These are phyloP conservation scores for Phocides pigmalion DNA, from an alignment of 1,140 invertebrate species.

Conservation along the genomic window DNA sequence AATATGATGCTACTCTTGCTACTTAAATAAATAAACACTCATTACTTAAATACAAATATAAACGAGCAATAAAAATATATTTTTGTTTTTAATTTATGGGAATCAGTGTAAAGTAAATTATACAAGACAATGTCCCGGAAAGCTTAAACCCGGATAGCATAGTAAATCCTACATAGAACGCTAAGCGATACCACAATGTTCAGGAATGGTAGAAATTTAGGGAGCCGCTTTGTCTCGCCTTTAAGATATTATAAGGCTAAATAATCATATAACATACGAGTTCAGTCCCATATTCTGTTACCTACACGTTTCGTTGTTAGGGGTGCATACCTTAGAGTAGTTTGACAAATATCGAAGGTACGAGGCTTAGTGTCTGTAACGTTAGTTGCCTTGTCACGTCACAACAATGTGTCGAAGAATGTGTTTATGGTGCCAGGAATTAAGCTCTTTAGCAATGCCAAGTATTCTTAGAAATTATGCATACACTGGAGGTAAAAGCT, in stretches of 20 bases:
- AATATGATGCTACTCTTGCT: no score
- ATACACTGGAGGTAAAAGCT: conserved; percentile 14
- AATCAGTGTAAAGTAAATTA: conserved; percentile 38
- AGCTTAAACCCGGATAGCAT: conserved; percentile 48
- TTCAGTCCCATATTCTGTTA: conserved; percentile 34
- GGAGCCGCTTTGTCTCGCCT: conserved; percentile 55
- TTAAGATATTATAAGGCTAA: conserved; percentile 65
- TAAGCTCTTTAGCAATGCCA: conserved; percentile 63
- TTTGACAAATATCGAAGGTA: conserved; percentile 69
- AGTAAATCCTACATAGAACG: conserved; percentile 63
- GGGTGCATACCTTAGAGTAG: conserved; percentile 67
- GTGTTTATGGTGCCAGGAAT: conserved; percentile 78
- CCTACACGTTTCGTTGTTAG: conserved; percentile 50
- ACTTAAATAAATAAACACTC: no score
- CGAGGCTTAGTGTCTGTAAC: conserved; percentile 52
- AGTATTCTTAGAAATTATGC: conserved; percentile 39
- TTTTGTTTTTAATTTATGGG: conserved; percentile 5
- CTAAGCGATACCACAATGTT: conserved; percentile 58
- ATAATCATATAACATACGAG: conserved; percentile 63
- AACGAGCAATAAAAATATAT: no score
- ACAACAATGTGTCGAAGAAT: conserved; percentile 81
- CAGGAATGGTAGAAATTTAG: conserved; percentile 57
- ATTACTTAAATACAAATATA: no score
- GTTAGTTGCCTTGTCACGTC: conserved; percentile 65
- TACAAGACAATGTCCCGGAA: conserved; percentile 43